phyloP scores from a whole-genome alignment of 2,888 invertebrate genomes.

The Synanthedon tipuliformis region DNA sequence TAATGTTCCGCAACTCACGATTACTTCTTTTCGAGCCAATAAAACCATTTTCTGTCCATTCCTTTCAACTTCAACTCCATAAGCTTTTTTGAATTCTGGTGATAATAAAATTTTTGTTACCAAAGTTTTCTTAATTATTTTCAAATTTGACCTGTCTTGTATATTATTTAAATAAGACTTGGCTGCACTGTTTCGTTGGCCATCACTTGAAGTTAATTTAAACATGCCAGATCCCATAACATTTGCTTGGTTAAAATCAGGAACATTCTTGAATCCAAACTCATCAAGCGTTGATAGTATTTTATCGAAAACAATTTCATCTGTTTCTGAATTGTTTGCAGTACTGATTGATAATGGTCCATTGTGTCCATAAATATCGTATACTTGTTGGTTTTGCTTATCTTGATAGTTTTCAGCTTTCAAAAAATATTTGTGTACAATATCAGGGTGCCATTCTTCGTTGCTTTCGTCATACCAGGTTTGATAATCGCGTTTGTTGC shows the following conservation, averaged over 20 bases:
- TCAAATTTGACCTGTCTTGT: conserved; percentile 30
- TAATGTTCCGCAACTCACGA: conserved; percentile 39
- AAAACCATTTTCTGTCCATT: conserved; percentile 19
- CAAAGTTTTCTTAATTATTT: conserved; percentile 50
- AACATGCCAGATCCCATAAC: conserved; percentile 55
- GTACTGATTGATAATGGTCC: conserved; percentile 56
- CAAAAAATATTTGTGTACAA: conserved; percentile 53
- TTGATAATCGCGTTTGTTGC: conserved; percentile 58
- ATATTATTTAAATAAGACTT: conserved; percentile 48
- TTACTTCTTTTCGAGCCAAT: conserved; percentile 35
- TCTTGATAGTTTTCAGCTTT: conserved; percentile 60
- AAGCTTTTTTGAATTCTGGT: conserved; percentile 33
- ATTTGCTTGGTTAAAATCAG: conserved; percentile 46
- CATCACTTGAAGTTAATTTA: conserved; percentile 52
- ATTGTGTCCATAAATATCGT: conserved; percentile 34
- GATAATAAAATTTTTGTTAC: conserved; percentile 64
- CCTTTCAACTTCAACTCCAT: conserved; percentile 42
- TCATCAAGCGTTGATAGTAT: conserved; percentile 46
- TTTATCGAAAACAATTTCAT: conserved; percentile 24
- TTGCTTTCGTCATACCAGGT: conserved; percentile 68
- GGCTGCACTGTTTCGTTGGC: conserved; percentile 55
- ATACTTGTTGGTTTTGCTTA: conserved; percentile 16
- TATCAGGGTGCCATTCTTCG: conserved; percentile 63
- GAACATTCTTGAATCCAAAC: conserved; percentile 43
- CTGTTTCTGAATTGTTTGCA: conserved; percentile 40